Percentiles rank a stretch among this genome's conserved stretches.
Conservation (phyloP, 1,140 invertebrate species). For the Drosophila lowei region DNA sequence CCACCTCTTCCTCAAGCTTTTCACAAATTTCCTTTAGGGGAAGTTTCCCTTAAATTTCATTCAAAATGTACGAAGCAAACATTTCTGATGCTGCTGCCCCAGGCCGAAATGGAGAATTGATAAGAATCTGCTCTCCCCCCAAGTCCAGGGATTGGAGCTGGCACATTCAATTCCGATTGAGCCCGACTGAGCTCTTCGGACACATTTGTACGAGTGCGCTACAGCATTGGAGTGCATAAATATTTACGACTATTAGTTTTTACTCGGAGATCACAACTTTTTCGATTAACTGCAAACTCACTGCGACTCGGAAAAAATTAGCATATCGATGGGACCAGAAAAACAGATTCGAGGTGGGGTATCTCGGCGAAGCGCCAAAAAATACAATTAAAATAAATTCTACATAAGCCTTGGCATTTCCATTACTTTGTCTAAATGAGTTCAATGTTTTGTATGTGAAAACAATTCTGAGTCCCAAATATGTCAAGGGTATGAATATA, state of each 20-base stretch:
- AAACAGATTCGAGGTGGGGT: not conserved
- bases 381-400: slow-evolving; percentile 77
- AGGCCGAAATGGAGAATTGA: slow-evolving; percentile 48
- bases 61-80: slow-evolving; percentile 50
- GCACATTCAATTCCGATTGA: slow-evolving; percentile 48
- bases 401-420: slow-evolving; percentile 52
- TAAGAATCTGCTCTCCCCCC: slow-evolving; percentile 50
- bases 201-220: slow-evolving; percentile 44
- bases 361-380: slow-evolving; percentile 7
- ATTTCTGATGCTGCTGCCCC: slow-evolving; percentile 17
- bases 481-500: slow-evolving; percentile 23
- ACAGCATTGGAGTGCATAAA: slow-evolving; percentile 62
- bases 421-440: slow-evolving; percentile 56
- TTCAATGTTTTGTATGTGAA: slow-evolving; percentile 74
- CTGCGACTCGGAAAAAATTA: slow-evolving; percentile 46
- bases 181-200: slow-evolving; percentile 43
- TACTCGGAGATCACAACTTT: slow-evolving; percentile 66
- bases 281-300: slow-evolving; percentile 58
- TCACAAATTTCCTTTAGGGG: slow-evolving; percentile 31
- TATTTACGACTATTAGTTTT: slow-evolving; percentile 79
- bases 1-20: not conserved
- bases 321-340: slow-evolving; percentile 65
- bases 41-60: slow-evolving; percentile 75
- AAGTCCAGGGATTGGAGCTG: slow-evolving; percentile 36
- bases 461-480: slow-evolving; percentile 50